Conservation (phyloP, 92 coral and sea anemone genomes). For the Phenganax stokvisi region DNA sequence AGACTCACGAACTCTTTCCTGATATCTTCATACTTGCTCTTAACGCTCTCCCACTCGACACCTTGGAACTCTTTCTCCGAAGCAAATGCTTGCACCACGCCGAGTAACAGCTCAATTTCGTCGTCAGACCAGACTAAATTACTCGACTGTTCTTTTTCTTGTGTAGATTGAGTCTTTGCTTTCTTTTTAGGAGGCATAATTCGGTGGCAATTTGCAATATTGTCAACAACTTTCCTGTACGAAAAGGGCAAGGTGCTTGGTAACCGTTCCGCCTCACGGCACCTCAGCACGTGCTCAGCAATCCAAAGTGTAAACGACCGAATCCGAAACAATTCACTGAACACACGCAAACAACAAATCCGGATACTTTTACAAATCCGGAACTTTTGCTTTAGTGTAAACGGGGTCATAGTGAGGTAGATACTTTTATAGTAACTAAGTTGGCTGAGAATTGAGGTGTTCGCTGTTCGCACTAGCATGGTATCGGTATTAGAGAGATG, state of each 20-base stretch:
- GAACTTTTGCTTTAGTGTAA: neutral
- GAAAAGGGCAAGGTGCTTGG: constrained; percentile 29
- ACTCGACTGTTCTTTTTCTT: neutral
- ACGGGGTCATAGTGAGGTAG: neutral
- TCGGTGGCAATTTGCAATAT: neutral
- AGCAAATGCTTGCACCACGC: constrained; percentile 42
- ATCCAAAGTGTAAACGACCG: neutral
- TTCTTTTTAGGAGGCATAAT: constrained; percentile 47
- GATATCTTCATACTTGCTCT: constrained; percentile 44
- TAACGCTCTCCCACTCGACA: constrained; percentile 56
- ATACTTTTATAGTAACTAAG: too few relatives aligned
- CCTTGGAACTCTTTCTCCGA: constrained; percentile 49
- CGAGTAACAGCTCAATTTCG: constrained; percentile 48
- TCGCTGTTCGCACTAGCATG: too few relatives aligned
- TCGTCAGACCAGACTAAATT: constrained; percentile 47
- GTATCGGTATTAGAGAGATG: too few relatives aligned
- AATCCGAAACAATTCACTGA: constrained; percentile 1
- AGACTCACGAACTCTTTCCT: constrained; percentile 30
- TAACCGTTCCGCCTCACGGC: constrained; percentile 32
- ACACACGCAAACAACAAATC: neutral
- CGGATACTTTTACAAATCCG: constrained; percentile 1
- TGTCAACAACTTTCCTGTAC: neutral
- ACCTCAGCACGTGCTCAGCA: neutral
- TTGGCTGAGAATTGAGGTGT: too few relatives aligned
- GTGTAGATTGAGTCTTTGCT: constrained; percentile 16